A percentile compares a stretch with the other conserved stretches of the same genome.
Evolutionary conservation across 2,797 vertebrate species (phyloP).

Genomic region (Rallus crepitans): DNA sequence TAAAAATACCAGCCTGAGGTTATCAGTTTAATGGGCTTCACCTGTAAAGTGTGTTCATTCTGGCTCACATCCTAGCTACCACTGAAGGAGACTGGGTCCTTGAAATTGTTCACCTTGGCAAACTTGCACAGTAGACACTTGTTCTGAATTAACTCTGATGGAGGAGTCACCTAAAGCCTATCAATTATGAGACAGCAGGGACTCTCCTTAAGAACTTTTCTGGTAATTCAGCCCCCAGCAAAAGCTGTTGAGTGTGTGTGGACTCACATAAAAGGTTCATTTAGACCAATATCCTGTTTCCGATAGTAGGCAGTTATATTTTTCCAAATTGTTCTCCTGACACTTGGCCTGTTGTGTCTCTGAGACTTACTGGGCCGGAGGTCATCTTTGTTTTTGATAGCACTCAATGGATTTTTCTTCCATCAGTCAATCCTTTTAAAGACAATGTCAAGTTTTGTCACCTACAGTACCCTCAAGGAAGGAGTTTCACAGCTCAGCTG

Average conservation of each 20-base stretch:
- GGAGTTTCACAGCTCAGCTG: not conserved
- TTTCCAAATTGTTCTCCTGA: not conserved
- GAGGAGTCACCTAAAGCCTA: not conserved
- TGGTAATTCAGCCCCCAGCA: not conserved
- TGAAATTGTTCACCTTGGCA: not conserved
- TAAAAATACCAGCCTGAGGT: not conserved
- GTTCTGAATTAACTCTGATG: not conserved
- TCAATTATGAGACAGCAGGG: not conserved
- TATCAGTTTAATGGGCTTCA: not conserved
- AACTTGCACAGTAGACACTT: not conserved
- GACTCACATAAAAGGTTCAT: not conserved
- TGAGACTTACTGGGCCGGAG: not conserved
- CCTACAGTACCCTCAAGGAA: not conserved
- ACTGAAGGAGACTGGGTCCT: not conserved
- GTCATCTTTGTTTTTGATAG: not conserved
- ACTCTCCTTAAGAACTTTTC: not conserved
- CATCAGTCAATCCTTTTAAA: not conserved
- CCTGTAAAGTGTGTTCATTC: not conserved
- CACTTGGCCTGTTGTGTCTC: not conserved
- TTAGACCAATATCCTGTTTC: not conserved
- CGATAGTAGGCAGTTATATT: not conserved
- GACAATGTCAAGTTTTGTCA: not conserved
- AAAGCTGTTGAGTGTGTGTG: not conserved
- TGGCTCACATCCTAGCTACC: not conserved
- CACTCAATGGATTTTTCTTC: not conserved